Conservation (phyloP, 2,888 invertebrate genomes). For the Melipona bicolor region DNA sequence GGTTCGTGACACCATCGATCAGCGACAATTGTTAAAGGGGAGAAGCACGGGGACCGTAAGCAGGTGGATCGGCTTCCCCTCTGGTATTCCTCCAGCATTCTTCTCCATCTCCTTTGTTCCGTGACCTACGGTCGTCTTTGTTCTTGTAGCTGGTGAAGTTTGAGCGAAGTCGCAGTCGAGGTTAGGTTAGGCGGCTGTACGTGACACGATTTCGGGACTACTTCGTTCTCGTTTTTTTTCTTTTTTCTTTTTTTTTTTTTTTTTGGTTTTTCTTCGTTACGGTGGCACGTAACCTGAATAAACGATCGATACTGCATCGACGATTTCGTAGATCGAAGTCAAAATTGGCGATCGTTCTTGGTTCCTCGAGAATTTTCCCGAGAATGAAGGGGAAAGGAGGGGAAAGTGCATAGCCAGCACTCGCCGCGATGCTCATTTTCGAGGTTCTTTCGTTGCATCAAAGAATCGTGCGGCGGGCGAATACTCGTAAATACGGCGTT, state of each 20-base stretch:
- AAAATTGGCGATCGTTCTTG: too few relatives aligned
- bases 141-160: conserved; percentile 9
- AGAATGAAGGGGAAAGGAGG: background rate
- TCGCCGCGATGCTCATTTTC: background rate
- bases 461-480: conserved; percentile 40
- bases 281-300: background rate
- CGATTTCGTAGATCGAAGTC: background rate
- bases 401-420: background rate
- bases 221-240: background rate
- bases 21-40: background rate
- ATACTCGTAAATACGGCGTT: conserved; percentile 46
- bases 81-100: background rate
- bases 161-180: background rate
- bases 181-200: conserved; percentile 8
- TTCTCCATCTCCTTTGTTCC: background rate
- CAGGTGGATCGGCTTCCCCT: background rate
- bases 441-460: conserved; percentile 18
- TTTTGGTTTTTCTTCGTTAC: background rate
- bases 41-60: background rate
- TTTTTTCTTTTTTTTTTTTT: too few relatives aligned
- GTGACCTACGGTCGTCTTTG: conserved; percentile 10
- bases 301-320: background rate
- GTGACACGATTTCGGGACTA: conserved; percentile 12
- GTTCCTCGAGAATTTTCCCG: background rate
- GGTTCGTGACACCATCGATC: background rate